These are phyloP conservation scores for Adoxophyes honmai DNA, from an alignment of 1,140 invertebrate species.

Conservation along the genomic window DNA sequence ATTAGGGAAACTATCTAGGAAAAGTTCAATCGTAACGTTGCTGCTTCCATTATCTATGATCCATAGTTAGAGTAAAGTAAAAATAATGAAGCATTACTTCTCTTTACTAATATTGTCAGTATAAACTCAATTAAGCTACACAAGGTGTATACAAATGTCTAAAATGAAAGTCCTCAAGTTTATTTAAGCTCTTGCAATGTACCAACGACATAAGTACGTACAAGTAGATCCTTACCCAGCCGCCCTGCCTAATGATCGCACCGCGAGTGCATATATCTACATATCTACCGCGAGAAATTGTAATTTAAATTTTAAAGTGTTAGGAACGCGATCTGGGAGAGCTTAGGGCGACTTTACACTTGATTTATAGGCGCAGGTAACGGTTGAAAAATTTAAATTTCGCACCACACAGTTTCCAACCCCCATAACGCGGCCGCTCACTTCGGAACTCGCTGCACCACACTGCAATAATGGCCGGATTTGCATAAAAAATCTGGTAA, in stretches of 20 bases:
- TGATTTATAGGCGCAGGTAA: slow-evolving; percentile 74
- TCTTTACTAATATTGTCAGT: no score
- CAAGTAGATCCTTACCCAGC: slow-evolving; percentile 6
- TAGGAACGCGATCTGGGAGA: slow-evolving; percentile 47
- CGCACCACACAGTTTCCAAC: slow-evolving; percentile 38
- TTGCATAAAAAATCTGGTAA: slow-evolving; percentile 29
- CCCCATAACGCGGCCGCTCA: slow-evolving; percentile 33
- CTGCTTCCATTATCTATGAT: no score
- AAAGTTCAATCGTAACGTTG: no score
- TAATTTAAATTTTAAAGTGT: slow-evolving; percentile 74
- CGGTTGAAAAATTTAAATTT: slow-evolving; percentile 73
- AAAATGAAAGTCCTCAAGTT: no score
- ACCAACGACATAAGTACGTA: background rate
- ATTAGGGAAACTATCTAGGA: no score
- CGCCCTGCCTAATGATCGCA: slow-evolving; percentile 1
- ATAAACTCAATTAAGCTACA: no score
- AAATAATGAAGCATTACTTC: no score
- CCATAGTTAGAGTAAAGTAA: no score
- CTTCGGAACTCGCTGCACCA: slow-evolving; percentile 48
- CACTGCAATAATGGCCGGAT: slow-evolving; percentile 37
- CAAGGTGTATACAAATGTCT: no score
- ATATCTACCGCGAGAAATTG: slow-evolving; percentile 21
- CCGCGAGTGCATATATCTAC: slow-evolving; percentile 12
- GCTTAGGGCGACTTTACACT: slow-evolving; percentile 63
- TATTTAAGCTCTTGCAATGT: no score